phyloP scores from a whole-genome alignment of 2,797 vertebrate species.

The Hemibagrus guttatus region DNA sequence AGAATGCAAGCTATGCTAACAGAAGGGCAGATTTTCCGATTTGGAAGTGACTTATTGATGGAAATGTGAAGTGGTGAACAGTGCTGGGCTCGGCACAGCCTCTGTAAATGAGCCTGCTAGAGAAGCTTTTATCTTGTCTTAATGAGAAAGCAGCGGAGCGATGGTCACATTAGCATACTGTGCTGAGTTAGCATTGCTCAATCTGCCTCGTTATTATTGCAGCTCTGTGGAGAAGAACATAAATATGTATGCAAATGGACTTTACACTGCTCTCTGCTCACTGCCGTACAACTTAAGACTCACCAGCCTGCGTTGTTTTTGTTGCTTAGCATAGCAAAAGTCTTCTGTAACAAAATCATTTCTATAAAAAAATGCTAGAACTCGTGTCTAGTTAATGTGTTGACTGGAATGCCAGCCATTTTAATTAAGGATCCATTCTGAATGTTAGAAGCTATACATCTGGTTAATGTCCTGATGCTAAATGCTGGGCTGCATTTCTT shows the following conservation, averaged over 20 bases:
- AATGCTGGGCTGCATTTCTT: not conserved
- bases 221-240: constrained; percentile 24
- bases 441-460: not conserved
- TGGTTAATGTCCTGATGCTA: not conserved
- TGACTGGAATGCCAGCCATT: not conserved
- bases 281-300: not conserved
- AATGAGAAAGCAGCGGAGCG: constrained; percentile 22
- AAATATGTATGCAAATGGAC: constrained; percentile 32
- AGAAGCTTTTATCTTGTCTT: constrained; percentile 22
- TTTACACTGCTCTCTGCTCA: not conserved
- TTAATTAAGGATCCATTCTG: not conserved
- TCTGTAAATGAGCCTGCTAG: constrained; percentile 19
- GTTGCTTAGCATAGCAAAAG: not conserved
- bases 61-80: not conserved
- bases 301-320: not conserved
- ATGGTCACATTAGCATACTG: constrained; percentile 13
- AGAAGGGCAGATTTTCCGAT: not conserved
- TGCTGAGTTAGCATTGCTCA: constrained; percentile 29
- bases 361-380: not conserved
- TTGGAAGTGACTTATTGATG: constrained; percentile 6
- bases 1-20: not conserved
- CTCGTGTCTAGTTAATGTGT: not conserved
- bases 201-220: constrained; percentile 17
- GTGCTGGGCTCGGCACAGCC: not conserved
- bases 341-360: not conserved